These are phyloP conservation scores for Heliocidaris tuberculata DNA, from an alignment of 35 echinoderm and acorn worm genomes.

Conservation along the genomic window DNA sequence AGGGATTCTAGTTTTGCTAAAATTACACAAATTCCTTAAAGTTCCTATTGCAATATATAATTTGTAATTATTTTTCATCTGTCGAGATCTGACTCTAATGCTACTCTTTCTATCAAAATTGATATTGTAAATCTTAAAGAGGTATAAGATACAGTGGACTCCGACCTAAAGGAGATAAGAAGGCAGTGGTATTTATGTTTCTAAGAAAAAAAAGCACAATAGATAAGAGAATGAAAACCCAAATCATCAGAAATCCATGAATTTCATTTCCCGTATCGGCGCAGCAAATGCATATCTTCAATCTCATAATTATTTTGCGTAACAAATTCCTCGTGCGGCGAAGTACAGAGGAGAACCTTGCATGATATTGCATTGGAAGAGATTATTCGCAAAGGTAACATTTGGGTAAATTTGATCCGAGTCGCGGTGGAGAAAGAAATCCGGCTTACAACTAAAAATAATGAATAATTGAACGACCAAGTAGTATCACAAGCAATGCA, in stretches of 20 bases:
- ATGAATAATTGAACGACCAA: neutral
- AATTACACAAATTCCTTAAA: too few species aligned
- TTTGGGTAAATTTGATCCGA: neutral
- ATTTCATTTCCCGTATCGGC: neutral
- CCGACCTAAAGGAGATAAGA: neutral
- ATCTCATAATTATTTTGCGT: neutral
- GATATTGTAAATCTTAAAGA: too few species aligned
- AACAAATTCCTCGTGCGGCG: too few species aligned
- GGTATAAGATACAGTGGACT: neutral
- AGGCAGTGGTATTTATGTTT: neutral
- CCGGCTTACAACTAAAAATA: neutral
- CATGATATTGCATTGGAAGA: neutral
- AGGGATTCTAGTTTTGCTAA: too few species aligned
- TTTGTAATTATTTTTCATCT: too few species aligned
- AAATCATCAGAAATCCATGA: neutral
- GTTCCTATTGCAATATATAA: too few species aligned
- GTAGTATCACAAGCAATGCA: neutral
- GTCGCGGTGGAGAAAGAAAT: neutral
- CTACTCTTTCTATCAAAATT: too few species aligned
- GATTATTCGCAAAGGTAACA: neutral
- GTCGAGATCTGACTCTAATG: too few species aligned
- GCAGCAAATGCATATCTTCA: neutral
- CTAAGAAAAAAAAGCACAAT: neutral
- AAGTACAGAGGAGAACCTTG: neutral
- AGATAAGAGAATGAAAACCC: neutral